A percentile compares a stretch with the other conserved stretches of the same genome.
phyloP scores from a whole-genome alignment of 2,113 vertebrate species.

The Urocolius indicus region DNA sequence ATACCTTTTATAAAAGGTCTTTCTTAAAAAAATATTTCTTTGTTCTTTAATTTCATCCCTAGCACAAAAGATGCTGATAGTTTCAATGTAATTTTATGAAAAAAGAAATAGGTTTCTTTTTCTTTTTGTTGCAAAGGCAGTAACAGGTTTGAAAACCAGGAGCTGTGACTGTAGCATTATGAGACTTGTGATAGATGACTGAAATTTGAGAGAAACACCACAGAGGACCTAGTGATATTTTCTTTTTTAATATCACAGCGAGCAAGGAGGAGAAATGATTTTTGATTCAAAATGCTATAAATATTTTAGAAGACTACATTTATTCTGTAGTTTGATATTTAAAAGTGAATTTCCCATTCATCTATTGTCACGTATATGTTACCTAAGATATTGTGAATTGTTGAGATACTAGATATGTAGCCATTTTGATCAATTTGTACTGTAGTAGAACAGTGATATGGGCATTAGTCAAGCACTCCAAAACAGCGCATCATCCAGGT shows the following conservation, averaged over 20 bases:
- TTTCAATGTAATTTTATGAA: background rate
- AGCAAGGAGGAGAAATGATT: background rate
- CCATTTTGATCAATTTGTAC: background rate
- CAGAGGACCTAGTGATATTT: background rate
- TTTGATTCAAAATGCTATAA: background rate
- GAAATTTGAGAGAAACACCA: background rate
- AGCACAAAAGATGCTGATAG: background rate
- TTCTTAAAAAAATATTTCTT: background rate
- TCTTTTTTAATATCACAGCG: background rate
- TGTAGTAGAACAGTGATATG: background rate
- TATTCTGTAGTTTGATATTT: background rate
- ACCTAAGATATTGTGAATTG: background rate
- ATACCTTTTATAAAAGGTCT: background rate
- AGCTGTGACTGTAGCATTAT: background rate
- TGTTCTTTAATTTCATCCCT: background rate
- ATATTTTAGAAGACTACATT: background rate
- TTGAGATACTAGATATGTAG: background rate
- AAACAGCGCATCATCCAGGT: background rate
- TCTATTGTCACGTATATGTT: background rate
- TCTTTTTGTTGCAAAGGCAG: background rate
- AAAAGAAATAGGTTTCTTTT: background rate
- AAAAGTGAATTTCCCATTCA: background rate
- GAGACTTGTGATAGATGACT: background rate
- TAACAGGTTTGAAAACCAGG: background rate
- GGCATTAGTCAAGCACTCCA: background rate